Base-by-base conservation (phyloP, 1,140 invertebrate genomes). In the Trissolcus basalis region DNA sequence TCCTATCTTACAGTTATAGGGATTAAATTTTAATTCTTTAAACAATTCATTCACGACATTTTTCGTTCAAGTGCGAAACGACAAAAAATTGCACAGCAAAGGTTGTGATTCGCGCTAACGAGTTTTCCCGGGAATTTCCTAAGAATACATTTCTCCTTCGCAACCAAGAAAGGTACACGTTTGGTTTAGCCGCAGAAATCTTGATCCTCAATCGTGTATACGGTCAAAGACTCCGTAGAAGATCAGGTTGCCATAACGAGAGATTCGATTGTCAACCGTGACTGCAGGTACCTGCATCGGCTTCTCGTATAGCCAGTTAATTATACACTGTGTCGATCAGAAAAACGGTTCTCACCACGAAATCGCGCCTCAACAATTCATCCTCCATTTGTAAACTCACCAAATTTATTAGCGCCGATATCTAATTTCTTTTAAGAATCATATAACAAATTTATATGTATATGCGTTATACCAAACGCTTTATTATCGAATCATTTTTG, bases 231-330 rank as follows among this genome's bases (percentile, higher is more conserved):
- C 61, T 68, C 65, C 61, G 61, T 61, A 50, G 71, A 63, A 77
- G 79, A 79, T 78, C 81, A 72, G 70, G 77, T 80, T 82, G 71
- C 80, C 79, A 79, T 82, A 82, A 80, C 74, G 77, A 82, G 79
- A 64, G 74, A 73, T 74, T 80, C 78, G 78, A 80, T 80, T 77
- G 78, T 77, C 78, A 78, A 77, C 71, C 45, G 70, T 69, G 68
- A 77, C 73, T 72, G 65, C 74, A 80, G 78, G 78, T 77, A 72
- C 78, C 73, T 76, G 72, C 69, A 72, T 79, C 68, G 63, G 63
- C 64, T 79, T 75, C 71, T 79, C 72, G 71, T 79, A 63, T 63
- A 13, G 77, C 64, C 65, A 70, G 73, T 79, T 79, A 76, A 77
- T 77, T 79, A 78, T 78, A 78, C 65, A 67, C 61, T 41, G 68